phyloP scores from a whole-genome alignment of 2,113 vertebrate genomes.

The Nibea coibor region DNA sequence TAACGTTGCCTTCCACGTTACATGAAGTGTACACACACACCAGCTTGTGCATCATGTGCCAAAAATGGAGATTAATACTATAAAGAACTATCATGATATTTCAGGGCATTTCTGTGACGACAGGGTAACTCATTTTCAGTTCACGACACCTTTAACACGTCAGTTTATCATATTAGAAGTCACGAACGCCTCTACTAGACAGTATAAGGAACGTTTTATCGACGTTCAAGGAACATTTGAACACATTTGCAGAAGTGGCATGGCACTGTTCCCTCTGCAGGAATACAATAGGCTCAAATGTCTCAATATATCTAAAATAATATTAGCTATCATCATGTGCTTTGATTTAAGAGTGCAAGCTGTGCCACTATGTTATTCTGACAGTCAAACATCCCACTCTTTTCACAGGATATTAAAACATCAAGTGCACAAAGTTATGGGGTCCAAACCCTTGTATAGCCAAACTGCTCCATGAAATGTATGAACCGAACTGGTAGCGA shows the following conservation, averaged over 20 bases:
- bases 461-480: constrained; percentile 17
- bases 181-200: no score
- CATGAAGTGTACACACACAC: no score
- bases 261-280: no score
- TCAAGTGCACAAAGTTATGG: constrained; percentile 21
- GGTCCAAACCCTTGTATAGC: background rate
- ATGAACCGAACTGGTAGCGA: constrained; percentile 22
- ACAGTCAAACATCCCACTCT: background rate
- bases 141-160: no score
- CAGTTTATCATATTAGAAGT: no score
- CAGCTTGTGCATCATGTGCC: no score
- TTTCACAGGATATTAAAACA: constrained; percentile 34
- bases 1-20: no score
- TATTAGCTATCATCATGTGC: background rate
- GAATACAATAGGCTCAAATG: background rate
- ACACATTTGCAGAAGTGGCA: no score
- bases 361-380: background rate
- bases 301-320: background rate
- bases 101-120: no score
- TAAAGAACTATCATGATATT: no score
- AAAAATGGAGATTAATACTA: background rate
- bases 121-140: no score
- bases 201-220: background rate
- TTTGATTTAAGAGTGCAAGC: background rate
- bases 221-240: background rate